Conservation (phyloP, 2,797 vertebrate genomes). For the Heterohyrax brucei region DNA sequence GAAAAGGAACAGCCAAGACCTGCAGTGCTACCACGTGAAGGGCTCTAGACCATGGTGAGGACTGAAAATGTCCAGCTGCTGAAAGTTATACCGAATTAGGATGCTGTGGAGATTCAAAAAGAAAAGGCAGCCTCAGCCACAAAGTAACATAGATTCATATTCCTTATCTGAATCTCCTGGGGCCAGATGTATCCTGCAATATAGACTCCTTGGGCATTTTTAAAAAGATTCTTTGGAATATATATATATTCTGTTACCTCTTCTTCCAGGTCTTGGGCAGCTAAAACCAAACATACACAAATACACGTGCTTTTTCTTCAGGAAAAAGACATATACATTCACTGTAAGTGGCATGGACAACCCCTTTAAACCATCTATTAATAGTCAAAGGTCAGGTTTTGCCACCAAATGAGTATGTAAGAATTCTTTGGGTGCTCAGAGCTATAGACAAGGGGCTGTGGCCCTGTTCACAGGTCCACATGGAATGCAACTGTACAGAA, state of each 20-base stretch:
- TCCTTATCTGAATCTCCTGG: background rate
- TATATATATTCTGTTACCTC: background rate
- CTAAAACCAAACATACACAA: background rate
- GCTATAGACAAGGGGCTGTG: background rate
- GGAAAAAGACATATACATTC: background rate
- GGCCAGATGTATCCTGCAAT: background rate
- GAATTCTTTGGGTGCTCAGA: background rate
- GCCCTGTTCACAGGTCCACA: background rate
- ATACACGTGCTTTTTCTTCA: background rate
- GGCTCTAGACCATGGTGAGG: background rate
- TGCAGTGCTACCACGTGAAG: background rate
- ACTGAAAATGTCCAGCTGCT: background rate
- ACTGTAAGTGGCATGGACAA: background rate
- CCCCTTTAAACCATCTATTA: background rate
- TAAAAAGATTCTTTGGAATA: background rate
- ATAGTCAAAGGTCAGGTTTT: slow-evolving; percentile 8
- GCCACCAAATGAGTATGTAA: background rate
- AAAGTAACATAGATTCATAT: background rate
- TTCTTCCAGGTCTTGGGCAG: background rate
- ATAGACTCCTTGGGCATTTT: background rate
- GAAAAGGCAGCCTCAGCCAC: background rate
- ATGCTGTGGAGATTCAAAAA: background rate
- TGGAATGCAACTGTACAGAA: background rate
- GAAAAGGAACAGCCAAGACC: background rate
- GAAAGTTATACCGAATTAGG: background rate